These are phyloP conservation scores for Lacerta bilineata DNA, from an alignment of 2,797 vertebrate genomes.

Conservation along the genomic window DNA sequence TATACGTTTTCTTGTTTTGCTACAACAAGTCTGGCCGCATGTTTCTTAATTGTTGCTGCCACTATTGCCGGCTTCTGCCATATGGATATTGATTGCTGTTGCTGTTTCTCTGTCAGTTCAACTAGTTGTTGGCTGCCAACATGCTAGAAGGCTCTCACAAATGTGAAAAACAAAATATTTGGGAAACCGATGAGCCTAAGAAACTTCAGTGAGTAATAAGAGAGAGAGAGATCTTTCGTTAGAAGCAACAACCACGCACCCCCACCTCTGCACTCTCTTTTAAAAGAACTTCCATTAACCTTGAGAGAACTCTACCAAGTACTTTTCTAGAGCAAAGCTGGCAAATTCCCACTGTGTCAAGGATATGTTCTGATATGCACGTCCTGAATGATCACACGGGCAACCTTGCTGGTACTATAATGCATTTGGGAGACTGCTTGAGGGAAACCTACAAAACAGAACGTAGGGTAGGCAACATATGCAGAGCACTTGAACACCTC, in stretches of 20 bases:
- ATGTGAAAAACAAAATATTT: background rate
- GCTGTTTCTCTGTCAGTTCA: background rate
- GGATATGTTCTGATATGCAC: background rate
- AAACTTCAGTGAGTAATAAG: background rate
- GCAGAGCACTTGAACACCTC: no score
- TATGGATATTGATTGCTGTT: constrained; percentile 33
- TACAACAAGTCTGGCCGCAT: background rate
- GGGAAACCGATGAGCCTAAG: background rate
- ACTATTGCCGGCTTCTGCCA: background rate
- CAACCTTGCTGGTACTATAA: no score
- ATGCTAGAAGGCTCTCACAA: background rate
- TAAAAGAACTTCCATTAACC: background rate
- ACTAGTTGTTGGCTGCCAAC: background rate
- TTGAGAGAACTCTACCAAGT: background rate
- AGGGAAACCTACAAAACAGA: no score
- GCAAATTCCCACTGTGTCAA: background rate
- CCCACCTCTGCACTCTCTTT: background rate
- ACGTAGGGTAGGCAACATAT: no score
- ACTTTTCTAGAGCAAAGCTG: background rate
- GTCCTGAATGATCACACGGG: no score
- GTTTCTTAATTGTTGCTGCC: background rate
- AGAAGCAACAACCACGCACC: background rate
- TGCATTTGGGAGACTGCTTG: no score
- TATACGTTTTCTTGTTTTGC: fast-evolving
- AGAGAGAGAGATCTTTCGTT: background rate